A percentile compares a stretch with the other conserved stretches of the same genome.
These are phyloP conservation scores for Drosophila subsilvestris DNA, from an alignment of 2,888 invertebrate genomes.

Conservation along the genomic window DNA sequence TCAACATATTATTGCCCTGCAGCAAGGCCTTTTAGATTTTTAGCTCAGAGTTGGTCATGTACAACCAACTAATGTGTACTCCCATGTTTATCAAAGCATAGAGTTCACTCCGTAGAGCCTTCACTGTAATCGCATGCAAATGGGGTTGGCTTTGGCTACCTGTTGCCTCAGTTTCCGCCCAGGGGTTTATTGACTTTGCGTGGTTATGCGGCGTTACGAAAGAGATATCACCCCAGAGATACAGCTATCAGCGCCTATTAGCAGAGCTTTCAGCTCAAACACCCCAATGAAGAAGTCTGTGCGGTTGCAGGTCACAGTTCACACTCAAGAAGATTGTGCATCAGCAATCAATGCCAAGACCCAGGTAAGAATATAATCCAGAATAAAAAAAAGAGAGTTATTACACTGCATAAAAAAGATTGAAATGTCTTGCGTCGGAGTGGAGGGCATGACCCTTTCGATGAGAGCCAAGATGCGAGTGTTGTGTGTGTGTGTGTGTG, in stretches of 20 bases:
- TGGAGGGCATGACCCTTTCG: slow-evolving; percentile 40
- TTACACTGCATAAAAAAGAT: slow-evolving; percentile 28
- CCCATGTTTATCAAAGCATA: too few relatives aligned
- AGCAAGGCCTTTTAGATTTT: too few relatives aligned
- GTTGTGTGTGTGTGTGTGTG: slow-evolving; percentile 31
- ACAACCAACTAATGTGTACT: too few relatives aligned
- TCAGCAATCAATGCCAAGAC: background rate
- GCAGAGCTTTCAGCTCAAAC: slow-evolving; percentile 19
- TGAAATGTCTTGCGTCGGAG: slow-evolving; percentile 25
- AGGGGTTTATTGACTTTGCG: slow-evolving; percentile 26
- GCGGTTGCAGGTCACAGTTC: slow-evolving; percentile 4
- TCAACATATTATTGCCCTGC: too few relatives aligned
- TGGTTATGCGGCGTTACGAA: slow-evolving; percentile 25
- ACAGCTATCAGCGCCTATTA: slow-evolving; percentile 12
- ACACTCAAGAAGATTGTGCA: slow-evolving; percentile 2
- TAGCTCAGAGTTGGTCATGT: too few relatives aligned
- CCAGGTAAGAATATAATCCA: background rate
- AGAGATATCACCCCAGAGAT: slow-evolving; percentile 29
- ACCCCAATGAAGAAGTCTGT: slow-evolving; percentile 2
- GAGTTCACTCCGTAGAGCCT: background rate
- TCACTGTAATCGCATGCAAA: slow-evolving; percentile 2
- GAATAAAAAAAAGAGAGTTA: slow-evolving; percentile 15
- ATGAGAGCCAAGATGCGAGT: slow-evolving; percentile 3
- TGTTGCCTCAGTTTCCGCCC: slow-evolving; percentile 16
- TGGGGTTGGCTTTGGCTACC: slow-evolving; percentile 22